phyloP scores from a whole-genome alignment of 2,888 invertebrate genomes.

The Herminia tarsipennalis region DNA sequence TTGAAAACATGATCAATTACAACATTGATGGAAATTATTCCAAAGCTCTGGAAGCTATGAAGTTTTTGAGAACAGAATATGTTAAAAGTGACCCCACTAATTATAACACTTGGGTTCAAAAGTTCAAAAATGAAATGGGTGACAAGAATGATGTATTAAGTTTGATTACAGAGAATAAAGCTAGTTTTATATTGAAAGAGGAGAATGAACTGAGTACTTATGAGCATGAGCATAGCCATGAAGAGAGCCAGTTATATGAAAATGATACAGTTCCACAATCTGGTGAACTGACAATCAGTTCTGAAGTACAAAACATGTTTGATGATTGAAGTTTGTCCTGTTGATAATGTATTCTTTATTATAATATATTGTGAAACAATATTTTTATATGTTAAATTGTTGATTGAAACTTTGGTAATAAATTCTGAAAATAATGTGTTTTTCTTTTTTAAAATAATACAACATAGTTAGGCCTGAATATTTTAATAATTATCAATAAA shows the following conservation, averaged over 20 bases:
- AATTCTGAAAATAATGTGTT: conserved; percentile 1
- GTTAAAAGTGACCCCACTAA: conserved; percentile 59
- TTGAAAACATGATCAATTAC: conserved; percentile 69
- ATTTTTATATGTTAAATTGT: too few species aligned
- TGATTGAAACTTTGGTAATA: not conserved
- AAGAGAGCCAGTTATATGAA: conserved; percentile 75
- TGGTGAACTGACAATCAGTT: conserved; percentile 63
- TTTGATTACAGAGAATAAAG: conserved; percentile 59
- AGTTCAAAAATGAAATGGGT: conserved; percentile 63
- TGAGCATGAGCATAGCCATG: conserved; percentile 59
- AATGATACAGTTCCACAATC: conserved; percentile 73
- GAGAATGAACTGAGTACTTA: conserved; percentile 69
- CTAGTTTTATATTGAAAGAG: conserved; percentile 66
- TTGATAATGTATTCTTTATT: not conserved
- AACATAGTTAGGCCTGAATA: conserved; percentile 50
- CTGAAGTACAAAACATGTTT: conserved; percentile 76
- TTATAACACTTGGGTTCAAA: conserved; percentile 75
- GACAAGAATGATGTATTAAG: conserved; percentile 60
- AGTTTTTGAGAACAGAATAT: conserved; percentile 68
- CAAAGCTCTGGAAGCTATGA: conserved; percentile 69
- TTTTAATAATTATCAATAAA: conserved; percentile 65
- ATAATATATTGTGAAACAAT: too few species aligned
- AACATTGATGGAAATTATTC: conserved; percentile 70
- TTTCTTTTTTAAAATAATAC: conserved; percentile 34
- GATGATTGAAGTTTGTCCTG: conserved; percentile 65